phyloP scores from a whole-genome alignment of 2,797 vertebrate species.

The Rhincodon typus region DNA sequence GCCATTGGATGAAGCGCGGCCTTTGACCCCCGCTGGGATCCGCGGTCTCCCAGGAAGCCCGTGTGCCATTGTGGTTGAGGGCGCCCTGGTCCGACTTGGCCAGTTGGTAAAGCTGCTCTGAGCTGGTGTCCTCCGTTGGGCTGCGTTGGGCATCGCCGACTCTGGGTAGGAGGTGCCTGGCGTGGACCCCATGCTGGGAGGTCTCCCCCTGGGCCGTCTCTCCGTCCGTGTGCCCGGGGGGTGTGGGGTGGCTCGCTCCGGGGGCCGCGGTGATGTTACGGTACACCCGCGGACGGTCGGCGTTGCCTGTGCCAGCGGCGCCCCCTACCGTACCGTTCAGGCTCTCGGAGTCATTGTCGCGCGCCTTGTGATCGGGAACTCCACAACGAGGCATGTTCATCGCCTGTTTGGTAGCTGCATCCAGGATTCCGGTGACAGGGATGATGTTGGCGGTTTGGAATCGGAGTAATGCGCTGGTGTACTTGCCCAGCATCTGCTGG shows the following conservation, averaged over 20 bases:
- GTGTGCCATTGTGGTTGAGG: not conserved
- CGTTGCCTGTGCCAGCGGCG: not conserved
- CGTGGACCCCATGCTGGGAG: not conserved
- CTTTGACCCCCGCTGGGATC: not conserved
- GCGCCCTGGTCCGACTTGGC: not conserved
- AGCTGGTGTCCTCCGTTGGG: not conserved
- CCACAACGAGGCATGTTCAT: conserved; percentile 43
- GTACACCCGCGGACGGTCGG: not conserved
- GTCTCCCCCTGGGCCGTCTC: not conserved
- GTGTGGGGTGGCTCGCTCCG: not conserved
- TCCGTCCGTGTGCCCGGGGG: too few species aligned
- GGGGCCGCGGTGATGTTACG: not conserved
- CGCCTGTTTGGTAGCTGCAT: conserved; percentile 36
- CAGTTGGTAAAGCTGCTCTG: not conserved
- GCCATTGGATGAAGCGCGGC: not conserved
- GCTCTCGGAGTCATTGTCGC: not conserved
- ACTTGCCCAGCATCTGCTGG: conserved; percentile 9
- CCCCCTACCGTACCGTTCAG: not conserved
- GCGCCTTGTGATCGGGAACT: conserved; percentile 40
- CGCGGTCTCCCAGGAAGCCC: not conserved
- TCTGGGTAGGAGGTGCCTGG: not conserved
- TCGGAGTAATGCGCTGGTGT: conserved; percentile 35
- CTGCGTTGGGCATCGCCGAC: not conserved
- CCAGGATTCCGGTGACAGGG: conserved; percentile 38
- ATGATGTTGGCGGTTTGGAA: conserved; percentile 42